Percentiles rank a stretch among this genome's conserved stretches.
These are phyloP conservation scores for Gymnoscelis rufifasciata DNA, from an alignment of 2,888 invertebrate genomes.

Conservation along the genomic window DNA sequence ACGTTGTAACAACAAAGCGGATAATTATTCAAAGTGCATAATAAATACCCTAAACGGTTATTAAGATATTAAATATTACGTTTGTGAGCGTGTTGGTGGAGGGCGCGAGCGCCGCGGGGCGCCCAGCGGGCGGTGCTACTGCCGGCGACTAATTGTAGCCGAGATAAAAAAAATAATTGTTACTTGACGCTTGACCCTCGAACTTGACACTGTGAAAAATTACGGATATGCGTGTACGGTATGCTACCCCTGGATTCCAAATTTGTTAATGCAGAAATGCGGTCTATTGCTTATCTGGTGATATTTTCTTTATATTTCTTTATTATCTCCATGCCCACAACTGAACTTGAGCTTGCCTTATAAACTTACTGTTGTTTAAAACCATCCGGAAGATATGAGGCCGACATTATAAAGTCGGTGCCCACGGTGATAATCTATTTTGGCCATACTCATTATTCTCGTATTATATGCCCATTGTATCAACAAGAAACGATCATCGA, in stretches of 20 bases:
- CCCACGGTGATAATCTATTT: too few species aligned
- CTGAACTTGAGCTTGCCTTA: too few species aligned
- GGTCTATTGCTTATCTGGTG: too few species aligned
- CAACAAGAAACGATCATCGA: too few species aligned
- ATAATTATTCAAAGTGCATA: conserved; percentile 63
- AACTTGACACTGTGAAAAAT: conserved; percentile 44
- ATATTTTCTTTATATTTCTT: too few species aligned
- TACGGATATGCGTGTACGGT: conserved; percentile 3
- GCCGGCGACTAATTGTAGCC: conserved; percentile 51
- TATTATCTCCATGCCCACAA: too few species aligned
- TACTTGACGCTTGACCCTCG: conserved; percentile 46
- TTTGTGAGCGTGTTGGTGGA: conserved; percentile 33
- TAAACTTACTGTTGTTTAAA: too few species aligned
- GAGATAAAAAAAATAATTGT: conserved; percentile 39
- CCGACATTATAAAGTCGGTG: too few species aligned
- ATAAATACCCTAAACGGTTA: conserved; percentile 67
- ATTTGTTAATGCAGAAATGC: too few species aligned
- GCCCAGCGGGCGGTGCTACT: conserved; percentile 70
- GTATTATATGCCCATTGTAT: too few species aligned
- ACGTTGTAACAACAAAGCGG: conserved; percentile 50
- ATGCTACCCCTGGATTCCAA: background rate
- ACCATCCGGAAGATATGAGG: too few species aligned
- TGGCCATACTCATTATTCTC: too few species aligned
- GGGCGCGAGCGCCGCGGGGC: conserved; percentile 60
- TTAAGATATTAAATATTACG: conserved; percentile 74